Evolutionary conservation across 2,888 invertebrate species (phyloP), one percentile per base, ranked within the genome.

Genomic region (Microctonus brassicae): DNA sequence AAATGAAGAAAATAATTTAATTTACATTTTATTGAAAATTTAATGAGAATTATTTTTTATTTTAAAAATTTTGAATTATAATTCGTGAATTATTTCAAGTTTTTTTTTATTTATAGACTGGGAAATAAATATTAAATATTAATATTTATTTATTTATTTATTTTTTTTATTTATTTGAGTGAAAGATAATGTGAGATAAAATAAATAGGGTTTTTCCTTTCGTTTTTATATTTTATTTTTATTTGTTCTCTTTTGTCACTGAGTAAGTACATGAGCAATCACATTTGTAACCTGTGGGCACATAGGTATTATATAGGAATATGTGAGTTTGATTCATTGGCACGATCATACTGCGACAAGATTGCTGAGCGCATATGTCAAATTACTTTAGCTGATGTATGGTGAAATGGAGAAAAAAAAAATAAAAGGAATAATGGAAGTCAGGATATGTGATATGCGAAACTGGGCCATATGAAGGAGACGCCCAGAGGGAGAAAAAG

Each of bases 381-480:
- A 66, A 57, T 66, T 57, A 36, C 39, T 66, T 65, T 34, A 58
- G 11, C 26, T 47, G 29, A 47, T 63, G 47, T 26, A 47, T 47
- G 42, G 47, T 47, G 17, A 6, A 47, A 47, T 17, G 17, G 47
- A n/a, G 17, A 47, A 47, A 3, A 17, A 47, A 3, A 17, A n/a
- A 47, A 29, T 29, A 24, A 63, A 47, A 20, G 47, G 52, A 42
- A 47, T 47, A 47, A 47, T 47, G 47, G 47, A 17, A n/a, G 61
- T 10, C 61, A 29, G 47, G 42, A 63, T 47, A 63, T 63, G 29
- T 42, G 26, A 33, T 42, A 47, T 63, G 47, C n/a, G 24, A 55
- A 65, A 65, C 65, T 65, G 65, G 65, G 65, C 55, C 65, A 65
- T 13, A 63, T 52, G 63, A 57, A 66, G 66, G 55, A 36, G 57